These are phyloP conservation scores for Sycophila texana DNA, from an alignment of 2,888 invertebrate species.

Conservation along the genomic window DNA sequence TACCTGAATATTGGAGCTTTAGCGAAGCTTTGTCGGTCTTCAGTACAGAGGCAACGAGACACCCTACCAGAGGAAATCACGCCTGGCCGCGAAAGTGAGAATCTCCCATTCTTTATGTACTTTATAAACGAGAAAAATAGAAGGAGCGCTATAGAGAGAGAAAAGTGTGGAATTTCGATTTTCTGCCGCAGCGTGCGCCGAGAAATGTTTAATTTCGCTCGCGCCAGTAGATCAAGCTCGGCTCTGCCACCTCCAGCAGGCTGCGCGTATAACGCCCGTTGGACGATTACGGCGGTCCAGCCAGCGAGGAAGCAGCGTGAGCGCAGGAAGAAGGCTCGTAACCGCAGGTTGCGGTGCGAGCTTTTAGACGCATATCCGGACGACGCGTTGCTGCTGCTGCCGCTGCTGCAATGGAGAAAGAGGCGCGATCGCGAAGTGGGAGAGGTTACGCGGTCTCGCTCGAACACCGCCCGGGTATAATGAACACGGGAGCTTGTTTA, in stretches of 20 bases:
- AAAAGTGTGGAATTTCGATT: no score
- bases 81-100: no score
- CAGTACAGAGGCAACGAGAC: no score
- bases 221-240: conserved; percentile 54
- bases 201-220: conserved; percentile 60
- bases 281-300: conserved; percentile 57
- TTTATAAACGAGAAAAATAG: no score
- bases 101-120: no score
- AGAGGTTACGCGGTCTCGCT: conserved; percentile 23
- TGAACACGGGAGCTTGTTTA: conserved; percentile 72
- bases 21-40: no score
- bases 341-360: conserved; percentile 68
- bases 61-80: no score
- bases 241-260: not conserved
- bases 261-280: conserved; percentile 20
- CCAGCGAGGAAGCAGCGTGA: conserved; percentile 29
- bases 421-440: not conserved
- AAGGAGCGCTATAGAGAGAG: no score
- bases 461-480: conserved; percentile 43
- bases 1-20: no score
- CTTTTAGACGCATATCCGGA: conserved; percentile 67
- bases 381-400: conserved; percentile 35
- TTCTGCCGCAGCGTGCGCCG: not conserved
- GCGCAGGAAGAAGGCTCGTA: conserved; percentile 34
- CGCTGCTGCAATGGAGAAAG: not conserved